phyloP scores from a whole-genome alignment of 2,888 invertebrate species.

The Leucophenga maculata region DNA sequence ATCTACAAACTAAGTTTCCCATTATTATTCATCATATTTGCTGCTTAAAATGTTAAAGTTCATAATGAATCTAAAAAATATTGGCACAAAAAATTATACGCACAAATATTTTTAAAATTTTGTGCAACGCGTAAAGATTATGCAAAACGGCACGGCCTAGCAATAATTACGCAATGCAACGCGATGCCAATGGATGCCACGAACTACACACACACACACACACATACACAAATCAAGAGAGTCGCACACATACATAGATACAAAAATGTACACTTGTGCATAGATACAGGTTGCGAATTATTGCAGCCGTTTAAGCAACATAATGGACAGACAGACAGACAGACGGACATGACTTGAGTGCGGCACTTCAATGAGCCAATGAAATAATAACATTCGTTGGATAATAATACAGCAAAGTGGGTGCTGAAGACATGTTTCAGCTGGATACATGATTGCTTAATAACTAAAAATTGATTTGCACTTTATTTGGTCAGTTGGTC shows the following conservation, averaged over 20 bases:
- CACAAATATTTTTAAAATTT: conserved; percentile 47
- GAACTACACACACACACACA: conserved; percentile 36
- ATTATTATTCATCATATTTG: no score
- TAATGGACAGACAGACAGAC: neutral
- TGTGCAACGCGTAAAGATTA: conserved; percentile 41
- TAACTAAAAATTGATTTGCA: neutral
- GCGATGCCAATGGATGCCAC: conserved; percentile 7
- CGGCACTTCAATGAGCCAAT: no score
- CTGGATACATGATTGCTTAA: conserved; percentile 7
- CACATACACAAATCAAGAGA: conserved; percentile 45
- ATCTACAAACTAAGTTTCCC: no score
- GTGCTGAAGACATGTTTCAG: conserved; percentile 1
- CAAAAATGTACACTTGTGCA: conserved; percentile 9
- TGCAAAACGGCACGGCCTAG: conserved; percentile 54
- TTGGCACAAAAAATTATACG: conserved; percentile 7
- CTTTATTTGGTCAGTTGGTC: neutral
- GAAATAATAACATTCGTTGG: neutral
- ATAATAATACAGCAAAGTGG: neutral
- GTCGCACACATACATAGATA: conserved; percentile 38
- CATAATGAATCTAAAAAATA: neutral
- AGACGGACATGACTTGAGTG: neutral
- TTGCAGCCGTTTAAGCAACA: conserved; percentile 35
- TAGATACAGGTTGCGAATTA: conserved; percentile 51
- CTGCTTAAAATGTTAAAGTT: neutral
- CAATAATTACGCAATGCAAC: conserved; percentile 13